Evolutionary conservation across 2,113 vertebrate species (phyloP).

Genomic region (Mungos mungo): DNA sequence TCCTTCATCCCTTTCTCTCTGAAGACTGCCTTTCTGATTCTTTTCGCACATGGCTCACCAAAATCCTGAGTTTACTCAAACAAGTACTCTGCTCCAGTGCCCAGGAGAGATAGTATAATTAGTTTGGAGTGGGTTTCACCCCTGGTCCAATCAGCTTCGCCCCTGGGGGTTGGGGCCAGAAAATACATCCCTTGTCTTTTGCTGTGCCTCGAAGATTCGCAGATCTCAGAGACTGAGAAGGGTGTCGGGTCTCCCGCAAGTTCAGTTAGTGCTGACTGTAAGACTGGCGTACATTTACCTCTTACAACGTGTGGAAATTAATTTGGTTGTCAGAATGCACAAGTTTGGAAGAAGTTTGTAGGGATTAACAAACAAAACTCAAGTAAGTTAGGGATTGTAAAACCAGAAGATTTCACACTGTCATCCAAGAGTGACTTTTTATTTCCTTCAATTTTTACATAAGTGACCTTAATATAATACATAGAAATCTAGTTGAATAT

Average conservation of each 20-base stretch:
- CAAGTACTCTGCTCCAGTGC: neutral
- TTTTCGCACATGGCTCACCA: neutral
- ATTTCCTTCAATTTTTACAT: neutral
- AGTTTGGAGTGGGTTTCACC: neutral
- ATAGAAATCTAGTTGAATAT: slow-evolving; percentile 30
- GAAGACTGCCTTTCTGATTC: neutral
- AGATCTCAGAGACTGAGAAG: neutral
- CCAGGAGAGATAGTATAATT: neutral
- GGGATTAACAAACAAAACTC: neutral
- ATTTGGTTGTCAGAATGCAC: slow-evolving; percentile 14
- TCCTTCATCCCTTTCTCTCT: neutral
- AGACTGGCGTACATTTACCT: neutral
- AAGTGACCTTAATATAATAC: neutral
- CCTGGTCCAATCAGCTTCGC: neutral
- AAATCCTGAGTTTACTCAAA: slow-evolving; percentile 11
- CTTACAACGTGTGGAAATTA: slow-evolving; percentile 48
- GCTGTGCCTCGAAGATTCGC: neutral
- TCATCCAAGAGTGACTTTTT: neutral
- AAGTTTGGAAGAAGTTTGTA: neutral
- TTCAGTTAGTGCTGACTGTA: neutral
- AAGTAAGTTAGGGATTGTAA: neutral
- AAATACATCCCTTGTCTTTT: neutral
- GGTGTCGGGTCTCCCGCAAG: neutral
- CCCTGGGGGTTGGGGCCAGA: neutral
- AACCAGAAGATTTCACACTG: neutral